phyloP scores from a whole-genome alignment of 2,888 invertebrate species.

The Drosophila fungiperda region DNA sequence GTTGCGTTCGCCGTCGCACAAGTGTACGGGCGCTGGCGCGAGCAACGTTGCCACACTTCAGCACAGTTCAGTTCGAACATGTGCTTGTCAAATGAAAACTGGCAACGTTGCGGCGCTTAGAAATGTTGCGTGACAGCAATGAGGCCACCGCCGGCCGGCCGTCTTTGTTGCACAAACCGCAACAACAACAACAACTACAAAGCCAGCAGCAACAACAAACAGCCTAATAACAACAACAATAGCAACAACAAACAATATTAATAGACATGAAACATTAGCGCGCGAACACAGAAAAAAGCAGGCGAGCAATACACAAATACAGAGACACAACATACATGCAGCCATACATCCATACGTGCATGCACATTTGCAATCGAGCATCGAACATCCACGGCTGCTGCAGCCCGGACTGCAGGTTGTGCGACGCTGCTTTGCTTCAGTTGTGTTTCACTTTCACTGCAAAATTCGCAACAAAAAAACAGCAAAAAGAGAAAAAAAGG shows the following conservation, averaged over 20 bases:
- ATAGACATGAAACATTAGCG: conserved; percentile 64
- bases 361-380: conserved; percentile 44
- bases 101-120: conserved; percentile 55
- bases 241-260: conserved; percentile 65
- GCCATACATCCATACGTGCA: not conserved
- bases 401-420: conserved; percentile 36
- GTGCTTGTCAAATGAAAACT: conserved; percentile 50
- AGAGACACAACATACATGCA: not conserved
- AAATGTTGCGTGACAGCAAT: conserved; percentile 69
- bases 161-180: conserved; percentile 44
- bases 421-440: conserved; percentile 33
- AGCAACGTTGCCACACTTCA: conserved; percentile 47
- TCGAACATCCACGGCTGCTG: conserved; percentile 40
- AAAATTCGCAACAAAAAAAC: conserved; percentile 57
- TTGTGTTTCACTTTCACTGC: conserved; percentile 67
- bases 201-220: conserved; percentile 16
- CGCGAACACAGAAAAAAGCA: conserved; percentile 52
- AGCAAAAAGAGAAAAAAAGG: not conserved
- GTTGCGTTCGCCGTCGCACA: conserved; percentile 43
- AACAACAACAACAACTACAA: conserved; percentile 25
- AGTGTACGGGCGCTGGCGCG: conserved; percentile 57
- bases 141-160: conserved; percentile 59
- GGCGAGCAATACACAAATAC: conserved; percentile 36
- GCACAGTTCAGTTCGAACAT: conserved; percentile 39
- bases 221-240: conserved; percentile 62